Base-by-base conservation (phyloP, 2,113 vertebrate species). In the Pseudorasbora parva region DNA sequence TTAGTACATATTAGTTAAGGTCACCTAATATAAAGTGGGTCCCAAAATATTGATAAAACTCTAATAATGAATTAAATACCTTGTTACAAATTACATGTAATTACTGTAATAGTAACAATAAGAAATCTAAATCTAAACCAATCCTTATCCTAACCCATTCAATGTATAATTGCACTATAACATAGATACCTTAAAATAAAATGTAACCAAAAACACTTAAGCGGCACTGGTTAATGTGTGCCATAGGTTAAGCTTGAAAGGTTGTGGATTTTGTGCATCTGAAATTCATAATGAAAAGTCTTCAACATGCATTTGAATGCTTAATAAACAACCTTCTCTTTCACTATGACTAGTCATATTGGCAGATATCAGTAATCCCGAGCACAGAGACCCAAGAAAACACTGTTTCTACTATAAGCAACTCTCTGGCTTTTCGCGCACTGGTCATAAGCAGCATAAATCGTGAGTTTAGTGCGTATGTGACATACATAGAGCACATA, bases 401-500 rank as follows among this genome's bases (percentile, higher is more conserved):
- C 12, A 64, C 45, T 57, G 74, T 56, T 73, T 82, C 60, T 45
- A 71, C 54, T 74, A 8, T 54, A 64, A 81, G 49, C 47, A 77
- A 75, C 85, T 83, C 90, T 87, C 83, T 86, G 87, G 84, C 83
- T 85, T 81, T 82, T 72, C 85, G 10, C 83, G 90, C 86, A 87
- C 64, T 77, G 84, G 88, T 84, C 72, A 85, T 86, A 82, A 85
- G 86, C 74, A 74, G 56, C 83, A 80, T 85, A 91, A 90, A 91
- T 90, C 75, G 54, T 41, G 82, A 84, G 91, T 87, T 93, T 92
- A 93, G 92, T 93, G 90, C 73, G 30, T 62, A 64, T 92, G 81
- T 90, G 91, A 91, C 90, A 88, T 92, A 91, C 85, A 86, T 88
- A 92, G 83, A 84, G 87, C 92, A 92, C 92, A 88, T 91, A 90